Percentiles rank a stretch among this genome's conserved stretches.
Evolutionary conservation across 2,888 invertebrate genomes (phyloP).

Genomic region (Cinara cedri): DNA sequence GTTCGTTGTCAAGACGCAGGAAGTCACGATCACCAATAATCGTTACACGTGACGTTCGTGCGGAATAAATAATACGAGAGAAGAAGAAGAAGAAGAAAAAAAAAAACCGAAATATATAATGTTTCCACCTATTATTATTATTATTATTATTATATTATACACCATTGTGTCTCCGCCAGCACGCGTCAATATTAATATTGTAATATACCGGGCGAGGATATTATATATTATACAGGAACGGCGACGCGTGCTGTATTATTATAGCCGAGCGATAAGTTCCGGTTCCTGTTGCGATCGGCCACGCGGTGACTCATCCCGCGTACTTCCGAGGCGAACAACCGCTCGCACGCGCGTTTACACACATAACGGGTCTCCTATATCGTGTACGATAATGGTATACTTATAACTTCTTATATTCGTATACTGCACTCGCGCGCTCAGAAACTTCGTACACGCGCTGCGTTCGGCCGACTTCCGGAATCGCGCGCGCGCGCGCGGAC

Average conservation of each 20-base stretch:
- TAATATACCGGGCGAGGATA: background rate
- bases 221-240: no score
- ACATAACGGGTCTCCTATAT: constrained; percentile 30
- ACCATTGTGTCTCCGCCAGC: constrained; percentile 46
- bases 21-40: constrained; percentile 53
- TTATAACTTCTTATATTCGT: background rate
- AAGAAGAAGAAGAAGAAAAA: background rate
- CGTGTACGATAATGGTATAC: background rate
- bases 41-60: constrained; percentile 51
- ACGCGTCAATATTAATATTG: constrained; percentile 34
- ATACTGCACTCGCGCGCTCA: background rate
- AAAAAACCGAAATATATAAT: constrained; percentile 3
- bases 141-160: background rate
- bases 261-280: constrained; percentile 43
- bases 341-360: background rate
- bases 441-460: background rate
- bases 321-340: constrained; percentile 49
- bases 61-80: constrained; percentile 27
- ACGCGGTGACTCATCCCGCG: constrained; percentile 17
- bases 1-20: constrained; percentile 33
- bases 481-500: background rate
- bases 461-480: constrained; percentile 25
- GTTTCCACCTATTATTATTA: no score
- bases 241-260: background rate
- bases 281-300: constrained; percentile 14